Conservation (phyloP, 2,797 vertebrate species). For the Neoniphon sammara region DNA sequence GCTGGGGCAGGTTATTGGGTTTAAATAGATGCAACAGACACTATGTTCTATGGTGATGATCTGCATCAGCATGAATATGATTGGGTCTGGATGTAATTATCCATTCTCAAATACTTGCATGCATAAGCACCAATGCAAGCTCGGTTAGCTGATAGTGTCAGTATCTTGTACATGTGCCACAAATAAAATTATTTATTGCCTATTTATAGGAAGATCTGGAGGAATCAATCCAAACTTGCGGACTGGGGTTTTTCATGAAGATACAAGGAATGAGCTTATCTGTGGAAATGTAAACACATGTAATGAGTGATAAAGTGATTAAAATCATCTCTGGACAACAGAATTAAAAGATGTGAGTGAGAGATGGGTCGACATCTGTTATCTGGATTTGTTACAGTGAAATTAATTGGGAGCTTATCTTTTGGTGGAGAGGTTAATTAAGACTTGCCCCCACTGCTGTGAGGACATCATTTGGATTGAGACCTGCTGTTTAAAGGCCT, state of each 20-base stretch:
- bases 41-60: too few species aligned
- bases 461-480: conserved; percentile 28
- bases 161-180: too few species aligned
- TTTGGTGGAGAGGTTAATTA: conserved; percentile 41
- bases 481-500: conserved; percentile 27
- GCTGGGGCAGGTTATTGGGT: too few species aligned
- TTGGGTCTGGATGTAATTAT: neutral
- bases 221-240: too few species aligned
- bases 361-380: conserved; percentile 26
- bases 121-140: too few species aligned
- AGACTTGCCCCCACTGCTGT: conserved; percentile 19
- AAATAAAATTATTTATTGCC: too few species aligned
- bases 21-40: too few species aligned
- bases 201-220: too few species aligned
- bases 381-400: conserved; percentile 4
- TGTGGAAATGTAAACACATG: neutral
- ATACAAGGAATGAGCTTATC: too few species aligned
- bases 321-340: neutral
- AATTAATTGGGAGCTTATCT: conserved; percentile 46
- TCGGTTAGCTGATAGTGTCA: too few species aligned
- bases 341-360: neutral
- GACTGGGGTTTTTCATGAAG: too few species aligned
- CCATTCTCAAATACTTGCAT: too few species aligned
- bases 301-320: neutral
- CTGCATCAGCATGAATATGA: neutral